Evolutionary conservation across 2,888 invertebrate genomes (phyloP).

Genomic region (Salticus scenicus): DNA sequence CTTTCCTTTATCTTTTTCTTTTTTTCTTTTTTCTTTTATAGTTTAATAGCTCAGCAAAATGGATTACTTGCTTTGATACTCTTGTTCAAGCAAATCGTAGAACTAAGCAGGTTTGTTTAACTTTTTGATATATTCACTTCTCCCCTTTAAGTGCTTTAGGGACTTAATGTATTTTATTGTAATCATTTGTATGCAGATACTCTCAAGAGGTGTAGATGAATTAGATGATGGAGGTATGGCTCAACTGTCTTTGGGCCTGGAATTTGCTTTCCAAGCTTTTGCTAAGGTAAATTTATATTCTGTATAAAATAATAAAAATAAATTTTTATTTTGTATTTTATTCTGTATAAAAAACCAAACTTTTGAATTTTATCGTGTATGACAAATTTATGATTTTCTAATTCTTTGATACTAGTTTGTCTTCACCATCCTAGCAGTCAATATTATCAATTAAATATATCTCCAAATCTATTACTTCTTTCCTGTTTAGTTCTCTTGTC

Average conservation of each 20-base stretch:
- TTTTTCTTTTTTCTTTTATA: slow-evolving; percentile 66
- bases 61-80: slow-evolving; percentile 75
- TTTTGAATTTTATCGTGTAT: too few relatives aligned
- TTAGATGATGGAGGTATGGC: slow-evolving; percentile 76
- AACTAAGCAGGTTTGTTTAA: slow-evolving; percentile 75
- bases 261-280: slow-evolving; percentile 77
- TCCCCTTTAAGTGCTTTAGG: too few relatives aligned
- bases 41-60: slow-evolving; percentile 75
- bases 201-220: slow-evolving; percentile 75
- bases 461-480: too few relatives aligned
- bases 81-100: slow-evolving; percentile 78
- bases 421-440: too few relatives aligned
- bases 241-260: slow-evolving; percentile 76
- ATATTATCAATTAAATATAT: too few relatives aligned
- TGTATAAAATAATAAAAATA: too few relatives aligned
- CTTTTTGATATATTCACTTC: neutral
- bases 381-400: too few relatives aligned
- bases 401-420: too few relatives aligned
- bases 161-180: neutral
- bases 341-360: too few relatives aligned
- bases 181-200: slow-evolving; percentile 70
- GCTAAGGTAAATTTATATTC: slow-evolving; percentile 74
- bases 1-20: neutral
- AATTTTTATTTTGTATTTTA: too few relatives aligned
- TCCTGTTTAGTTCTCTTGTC: too few relatives aligned